Conservation (phyloP, 2,888 invertebrate genomes). For the Baccha elongata region DNA sequence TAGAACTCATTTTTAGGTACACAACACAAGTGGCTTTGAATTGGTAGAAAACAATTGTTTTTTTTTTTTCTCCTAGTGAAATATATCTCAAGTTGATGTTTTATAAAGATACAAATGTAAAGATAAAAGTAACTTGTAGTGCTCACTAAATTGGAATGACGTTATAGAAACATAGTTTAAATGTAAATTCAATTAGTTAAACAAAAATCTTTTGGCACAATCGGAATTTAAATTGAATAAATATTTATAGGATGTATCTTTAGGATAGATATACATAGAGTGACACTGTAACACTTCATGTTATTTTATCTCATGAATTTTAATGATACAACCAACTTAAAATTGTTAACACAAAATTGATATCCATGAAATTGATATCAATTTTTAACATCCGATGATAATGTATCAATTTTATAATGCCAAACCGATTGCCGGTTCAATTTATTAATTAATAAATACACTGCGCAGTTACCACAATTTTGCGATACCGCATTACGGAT, state of each 20-base stretch:
- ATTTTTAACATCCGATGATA: conserved; percentile 22
- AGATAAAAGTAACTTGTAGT: neutral
- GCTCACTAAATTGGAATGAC: neutral
- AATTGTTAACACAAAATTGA: conserved; percentile 24
- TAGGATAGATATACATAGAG: neutral
- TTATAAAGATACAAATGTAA: neutral
- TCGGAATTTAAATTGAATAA: neutral
- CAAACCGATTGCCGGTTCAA: conserved; percentile 28
- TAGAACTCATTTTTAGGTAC: conserved; percentile 1
- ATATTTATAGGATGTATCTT: neutral
- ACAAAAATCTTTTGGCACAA: neutral
- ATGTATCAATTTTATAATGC: conserved; percentile 52
- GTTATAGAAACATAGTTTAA: neutral
- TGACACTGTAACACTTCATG: neutral
- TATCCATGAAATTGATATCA: conserved; percentile 29
- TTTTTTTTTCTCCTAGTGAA: conserved; percentile 3
- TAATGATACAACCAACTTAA: neutral
- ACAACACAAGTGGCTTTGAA: conserved; percentile 2
- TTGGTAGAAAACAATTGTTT: conserved; percentile 12
- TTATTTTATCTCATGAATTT: neutral
- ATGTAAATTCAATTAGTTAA: neutral
- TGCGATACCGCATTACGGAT: conserved; percentile 62
- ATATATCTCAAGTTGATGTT: neutral
- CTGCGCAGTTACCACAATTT: conserved; percentile 59
- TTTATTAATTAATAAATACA: conserved; percentile 68